A percentile compares a stretch with the other conserved stretches of the same genome.
These are phyloP conservation scores for Propithecus perrieri DNA, from an alignment of 2,797 vertebrate species.

Conservation along the genomic window DNA sequence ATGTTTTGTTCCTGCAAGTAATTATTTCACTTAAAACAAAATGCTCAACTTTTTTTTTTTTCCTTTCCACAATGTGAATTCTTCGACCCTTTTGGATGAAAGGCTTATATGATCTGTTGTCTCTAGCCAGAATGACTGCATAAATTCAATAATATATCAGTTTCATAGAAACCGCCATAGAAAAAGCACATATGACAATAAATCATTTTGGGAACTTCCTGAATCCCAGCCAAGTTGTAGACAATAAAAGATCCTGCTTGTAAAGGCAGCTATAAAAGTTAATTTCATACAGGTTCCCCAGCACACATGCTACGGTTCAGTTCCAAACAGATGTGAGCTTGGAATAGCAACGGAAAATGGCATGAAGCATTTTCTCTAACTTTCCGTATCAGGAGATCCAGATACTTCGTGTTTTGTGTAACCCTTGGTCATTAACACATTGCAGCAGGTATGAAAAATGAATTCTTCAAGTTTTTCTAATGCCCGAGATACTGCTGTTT, in stretches of 20 bases:
- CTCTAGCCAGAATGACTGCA: slow-evolving; percentile 77
- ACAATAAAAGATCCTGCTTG: slow-evolving; percentile 82
- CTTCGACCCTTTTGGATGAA: slow-evolving; percentile 79
- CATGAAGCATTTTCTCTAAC: slow-evolving; percentile 58
- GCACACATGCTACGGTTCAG: slow-evolving; percentile 76
- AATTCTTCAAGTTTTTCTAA: slow-evolving; percentile 58
- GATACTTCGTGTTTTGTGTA: slow-evolving; percentile 37
- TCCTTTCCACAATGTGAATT: slow-evolving; percentile 53
- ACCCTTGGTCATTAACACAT: slow-evolving; percentile 66
- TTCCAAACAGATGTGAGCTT: slow-evolving; percentile 80
- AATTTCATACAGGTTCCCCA: slow-evolving; percentile 81
- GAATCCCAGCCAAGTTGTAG: slow-evolving; percentile 81
- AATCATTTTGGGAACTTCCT: slow-evolving; percentile 80
- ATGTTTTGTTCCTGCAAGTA: slow-evolving; percentile 82
- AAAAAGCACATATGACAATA: slow-evolving; percentile 78
- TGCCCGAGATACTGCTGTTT: neutral
- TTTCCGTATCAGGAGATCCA: slow-evolving; percentile 63
- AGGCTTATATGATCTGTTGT: slow-evolving; percentile 81
- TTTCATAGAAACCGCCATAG: slow-evolving; percentile 76
- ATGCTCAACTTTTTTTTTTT: slow-evolving; percentile 38
- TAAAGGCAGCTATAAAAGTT: slow-evolving; percentile 82
- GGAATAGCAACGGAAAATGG: slow-evolving; percentile 70
- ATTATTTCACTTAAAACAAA: slow-evolving; percentile 83
- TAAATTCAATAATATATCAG: slow-evolving; percentile 82
- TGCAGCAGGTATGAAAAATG: slow-evolving; percentile 63